A percentile compares a stretch with the other conserved stretches of the same genome.
Conservation (phyloP, 2,888 invertebrate genomes). For the Eupeodes latifasciatus region DNA sequence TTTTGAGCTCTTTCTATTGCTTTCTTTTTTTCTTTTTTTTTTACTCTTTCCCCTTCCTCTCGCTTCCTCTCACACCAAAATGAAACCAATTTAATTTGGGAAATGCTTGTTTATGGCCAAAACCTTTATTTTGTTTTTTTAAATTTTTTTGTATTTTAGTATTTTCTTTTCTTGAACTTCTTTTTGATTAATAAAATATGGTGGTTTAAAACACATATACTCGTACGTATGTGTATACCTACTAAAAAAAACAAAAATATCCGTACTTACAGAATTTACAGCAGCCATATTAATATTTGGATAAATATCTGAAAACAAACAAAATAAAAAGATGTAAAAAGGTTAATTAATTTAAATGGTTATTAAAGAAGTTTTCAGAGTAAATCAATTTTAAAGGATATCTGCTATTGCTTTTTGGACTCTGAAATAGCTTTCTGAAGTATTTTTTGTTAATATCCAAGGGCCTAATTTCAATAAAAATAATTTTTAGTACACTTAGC, state of each 20-base stretch:
- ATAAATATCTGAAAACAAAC: constrained; percentile 69
- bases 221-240: too few species aligned
- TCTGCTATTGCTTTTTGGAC: too few species aligned
- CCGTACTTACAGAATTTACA: constrained; percentile 83
- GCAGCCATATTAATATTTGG: constrained; percentile 81
- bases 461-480: constrained; percentile 12
- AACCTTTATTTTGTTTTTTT: constrained; percentile 16
- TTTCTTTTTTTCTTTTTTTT: constrained; percentile 2
- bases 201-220: constrained; percentile 27
- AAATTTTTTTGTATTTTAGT: neutral
- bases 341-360: constrained; percentile 55
- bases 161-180: constrained; percentile 9
- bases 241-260: neutral
- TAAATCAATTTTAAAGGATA: constrained; percentile 32
- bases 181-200: constrained; percentile 41
- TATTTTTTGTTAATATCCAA: neutral
- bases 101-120: constrained; percentile 43
- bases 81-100: constrained; percentile 63
- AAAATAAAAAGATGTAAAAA: constrained; percentile 10
- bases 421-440: constrained; percentile 7
- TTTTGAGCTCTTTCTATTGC: constrained; percentile 14
- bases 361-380: constrained; percentile 44
- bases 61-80: constrained; percentile 26
- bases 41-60: neutral
- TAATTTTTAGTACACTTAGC: constrained; percentile 7